Percentiles rank a stretch among this genome's conserved stretches.
Conservation (phyloP, 2,113 vertebrate genomes). For the Psittacula cyanocephala region DNA sequence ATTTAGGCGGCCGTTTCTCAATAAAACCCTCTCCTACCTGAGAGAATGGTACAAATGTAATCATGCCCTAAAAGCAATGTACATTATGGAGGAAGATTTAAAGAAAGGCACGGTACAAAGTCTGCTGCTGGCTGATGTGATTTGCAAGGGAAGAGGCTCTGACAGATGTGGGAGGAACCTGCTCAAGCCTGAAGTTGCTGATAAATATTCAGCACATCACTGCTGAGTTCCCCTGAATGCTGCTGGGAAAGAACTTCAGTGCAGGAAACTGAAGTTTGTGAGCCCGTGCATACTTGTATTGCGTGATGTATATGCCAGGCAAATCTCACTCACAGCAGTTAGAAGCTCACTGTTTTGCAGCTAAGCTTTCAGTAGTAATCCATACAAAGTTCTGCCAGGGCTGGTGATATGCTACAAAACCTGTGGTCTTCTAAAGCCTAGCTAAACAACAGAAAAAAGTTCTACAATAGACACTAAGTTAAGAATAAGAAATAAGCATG, state of each 20-base stretch:
- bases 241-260: not conserved
- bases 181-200: not conserved
- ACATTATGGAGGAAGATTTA: not conserved
- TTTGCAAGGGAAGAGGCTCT: not conserved
- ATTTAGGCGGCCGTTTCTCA: not conserved
- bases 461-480: not conserved
- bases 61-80: not conserved
- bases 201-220: not conserved
- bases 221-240: not conserved
- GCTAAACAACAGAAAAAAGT: not conserved
- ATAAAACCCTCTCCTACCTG: not conserved
- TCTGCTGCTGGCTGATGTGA: not conserved
- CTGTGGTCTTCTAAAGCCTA: not conserved
- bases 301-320: not conserved
- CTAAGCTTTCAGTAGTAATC: not conserved
- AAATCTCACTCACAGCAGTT: not conserved
- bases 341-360: not conserved
- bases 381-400: not conserved
- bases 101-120: not conserved
- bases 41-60: not conserved
- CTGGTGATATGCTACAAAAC: not conserved
- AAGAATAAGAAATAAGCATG: not conserved
- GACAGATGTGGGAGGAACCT: not conserved
- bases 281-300: not conserved
- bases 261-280: not conserved